These are phyloP conservation scores for Podarcis siculus DNA, from an alignment of 2,797 vertebrate genomes.

Conservation along the genomic window DNA sequence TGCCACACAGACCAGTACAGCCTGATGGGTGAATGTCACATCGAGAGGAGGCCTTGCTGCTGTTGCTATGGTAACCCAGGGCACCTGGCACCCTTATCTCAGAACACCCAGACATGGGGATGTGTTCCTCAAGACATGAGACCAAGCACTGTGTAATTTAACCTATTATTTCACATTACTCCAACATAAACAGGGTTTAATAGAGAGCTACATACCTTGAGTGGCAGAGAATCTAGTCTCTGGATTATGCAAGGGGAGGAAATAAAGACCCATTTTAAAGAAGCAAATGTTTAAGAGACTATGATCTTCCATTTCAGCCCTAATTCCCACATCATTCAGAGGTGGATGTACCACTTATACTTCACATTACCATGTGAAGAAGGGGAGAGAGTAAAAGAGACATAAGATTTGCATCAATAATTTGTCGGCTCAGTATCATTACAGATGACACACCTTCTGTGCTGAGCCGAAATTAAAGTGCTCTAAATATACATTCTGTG, in stretches of 20 bases:
- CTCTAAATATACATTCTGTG: background rate
- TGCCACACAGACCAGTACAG: too few relatives aligned
- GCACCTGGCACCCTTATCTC: too few relatives aligned
- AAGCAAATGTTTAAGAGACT: background rate
- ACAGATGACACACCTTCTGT: background rate
- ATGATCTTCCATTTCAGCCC: background rate
- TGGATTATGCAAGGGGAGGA: accelerated
- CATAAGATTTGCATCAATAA: constrained; percentile 36
- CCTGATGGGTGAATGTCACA: too few relatives aligned
- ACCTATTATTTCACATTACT: too few relatives aligned
- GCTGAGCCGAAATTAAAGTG: background rate
- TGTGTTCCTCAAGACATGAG: too few relatives aligned
- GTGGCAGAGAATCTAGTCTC: accelerated
- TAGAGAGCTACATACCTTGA: background rate
- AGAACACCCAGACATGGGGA: too few relatives aligned
- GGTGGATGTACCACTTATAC: background rate
- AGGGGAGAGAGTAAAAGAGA: background rate
- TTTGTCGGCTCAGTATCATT: background rate
- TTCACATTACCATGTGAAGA: background rate
- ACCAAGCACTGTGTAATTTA: too few relatives aligned
- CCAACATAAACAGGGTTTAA: background rate
- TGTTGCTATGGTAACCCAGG: too few relatives aligned
- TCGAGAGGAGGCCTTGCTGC: too few relatives aligned
- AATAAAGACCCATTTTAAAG: background rate
- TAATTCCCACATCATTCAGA: constrained; percentile 18